A percentile compares a stretch with the other conserved stretches of the same genome.
Evolutionary conservation across 2,113 vertebrate species (phyloP).

Genomic region (Sebastes schlegelii): DNA sequence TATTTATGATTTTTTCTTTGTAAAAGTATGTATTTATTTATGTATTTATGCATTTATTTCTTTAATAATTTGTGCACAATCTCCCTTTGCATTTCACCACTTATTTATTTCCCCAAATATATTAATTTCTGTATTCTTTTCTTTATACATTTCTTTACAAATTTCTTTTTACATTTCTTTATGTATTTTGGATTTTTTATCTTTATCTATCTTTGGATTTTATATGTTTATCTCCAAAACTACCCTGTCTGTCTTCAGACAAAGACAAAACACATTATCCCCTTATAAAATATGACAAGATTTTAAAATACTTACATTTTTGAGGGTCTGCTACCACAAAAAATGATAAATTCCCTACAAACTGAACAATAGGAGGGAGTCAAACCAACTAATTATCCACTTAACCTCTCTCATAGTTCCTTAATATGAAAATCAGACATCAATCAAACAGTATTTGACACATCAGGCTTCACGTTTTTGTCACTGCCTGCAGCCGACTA

Average conservation of each 20-base stretch:
- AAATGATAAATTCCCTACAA: neutral
- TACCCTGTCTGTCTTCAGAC: neutral
- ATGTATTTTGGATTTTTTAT: no score
- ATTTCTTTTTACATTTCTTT: no score
- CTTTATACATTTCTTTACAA: no score
- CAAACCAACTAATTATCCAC: constrained; percentile 19
- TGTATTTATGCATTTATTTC: no score
- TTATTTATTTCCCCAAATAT: no score
- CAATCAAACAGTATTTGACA: constrained; percentile 16
- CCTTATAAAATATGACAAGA: neutral
- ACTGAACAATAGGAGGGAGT: constrained; percentile 1
- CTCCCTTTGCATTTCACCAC: no score
- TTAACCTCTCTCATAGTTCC: neutral
- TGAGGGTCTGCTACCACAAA: neutral
- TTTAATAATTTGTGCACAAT: no score
- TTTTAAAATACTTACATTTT: neutral
- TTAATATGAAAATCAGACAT: constrained; percentile 16
- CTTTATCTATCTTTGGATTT: no score
- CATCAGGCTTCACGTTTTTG: neutral
- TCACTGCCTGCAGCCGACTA: constrained; percentile 7
- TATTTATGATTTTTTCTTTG: no score
- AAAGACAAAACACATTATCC: neutral
- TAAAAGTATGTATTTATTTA: no score
- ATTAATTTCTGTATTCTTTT: no score
- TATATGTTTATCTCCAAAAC: neutral